Evolutionary conservation across 2,113 vertebrate species (phyloP).

Genomic region (Cavia porcellus): DNA sequence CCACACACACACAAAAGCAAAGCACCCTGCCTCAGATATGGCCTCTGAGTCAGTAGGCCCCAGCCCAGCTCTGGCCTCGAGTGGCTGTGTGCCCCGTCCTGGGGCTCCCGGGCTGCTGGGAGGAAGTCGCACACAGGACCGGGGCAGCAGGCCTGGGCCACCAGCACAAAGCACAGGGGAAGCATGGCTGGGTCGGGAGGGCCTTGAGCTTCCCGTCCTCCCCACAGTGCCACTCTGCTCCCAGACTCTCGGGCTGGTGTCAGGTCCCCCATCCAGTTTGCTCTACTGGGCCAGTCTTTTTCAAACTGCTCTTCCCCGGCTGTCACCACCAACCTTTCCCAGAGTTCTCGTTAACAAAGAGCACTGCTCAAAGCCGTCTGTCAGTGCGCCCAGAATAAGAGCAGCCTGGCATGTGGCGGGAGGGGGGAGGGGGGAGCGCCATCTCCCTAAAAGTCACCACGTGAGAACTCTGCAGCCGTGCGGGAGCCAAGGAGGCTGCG

Average conservation of each 20-base stretch:
- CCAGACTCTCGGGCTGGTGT: too few relatives aligned
- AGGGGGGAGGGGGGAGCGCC: background rate
- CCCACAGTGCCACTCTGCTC: background rate
- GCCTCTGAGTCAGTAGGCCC: background rate
- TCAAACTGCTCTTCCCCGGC: background rate
- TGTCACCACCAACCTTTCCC: background rate
- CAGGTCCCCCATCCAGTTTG: background rate
- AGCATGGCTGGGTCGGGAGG: background rate
- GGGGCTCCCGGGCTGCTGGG: background rate
- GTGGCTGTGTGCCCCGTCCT: background rate
- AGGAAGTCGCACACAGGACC: background rate
- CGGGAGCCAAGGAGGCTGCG: background rate
- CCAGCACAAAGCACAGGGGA: rapidly evolving
- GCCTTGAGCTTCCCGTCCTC: background rate
- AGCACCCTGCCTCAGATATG: background rate
- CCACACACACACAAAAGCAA: background rate
- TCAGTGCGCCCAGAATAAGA: conserved; percentile 67
- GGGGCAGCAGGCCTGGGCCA: background rate
- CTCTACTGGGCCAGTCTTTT: background rate
- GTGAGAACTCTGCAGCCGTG: background rate
- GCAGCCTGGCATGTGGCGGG: conserved; percentile 18
- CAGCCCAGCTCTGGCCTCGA: too few relatives aligned
- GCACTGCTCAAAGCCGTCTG: conserved; percentile 74
- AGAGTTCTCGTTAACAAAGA: conserved; percentile 19
- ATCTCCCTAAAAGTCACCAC: conserved; percentile 62